phyloP scores from a whole-genome alignment of 1,140 invertebrate species.

The Diachasma alloeum region DNA sequence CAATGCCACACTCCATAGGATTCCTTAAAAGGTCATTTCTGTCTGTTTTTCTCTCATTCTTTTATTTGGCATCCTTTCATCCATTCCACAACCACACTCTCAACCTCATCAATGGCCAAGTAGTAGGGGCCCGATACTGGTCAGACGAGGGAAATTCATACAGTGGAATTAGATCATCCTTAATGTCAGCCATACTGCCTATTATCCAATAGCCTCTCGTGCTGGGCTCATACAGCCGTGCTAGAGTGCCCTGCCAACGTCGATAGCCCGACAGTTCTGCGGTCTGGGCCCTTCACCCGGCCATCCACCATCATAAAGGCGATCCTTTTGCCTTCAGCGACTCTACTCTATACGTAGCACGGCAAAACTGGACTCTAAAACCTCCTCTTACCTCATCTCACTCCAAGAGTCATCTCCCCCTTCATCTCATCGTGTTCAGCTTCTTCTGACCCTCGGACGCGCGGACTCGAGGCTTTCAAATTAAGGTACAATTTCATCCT shows the following conservation, averaged over 20 bases:
- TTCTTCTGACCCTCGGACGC: slow-evolving; percentile 27
- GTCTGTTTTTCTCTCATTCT: not conserved
- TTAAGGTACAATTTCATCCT: slow-evolving; percentile 58
- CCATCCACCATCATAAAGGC: slow-evolving; percentile 43
- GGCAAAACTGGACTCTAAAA: slow-evolving; percentile 4
- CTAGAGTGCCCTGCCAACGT: slow-evolving; percentile 42
- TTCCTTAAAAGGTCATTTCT: not conserved
- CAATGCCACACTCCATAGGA: not conserved
- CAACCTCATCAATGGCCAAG: not conserved
- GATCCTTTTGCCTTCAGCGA: slow-evolving; percentile 32
- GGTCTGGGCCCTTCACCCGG: not conserved
- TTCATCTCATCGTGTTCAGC: slow-evolving; percentile 18
- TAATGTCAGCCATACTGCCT: slow-evolving; percentile 48
- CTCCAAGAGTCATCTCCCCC: not conserved
- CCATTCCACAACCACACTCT: not conserved
- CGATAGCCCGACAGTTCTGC: slow-evolving; percentile 48
- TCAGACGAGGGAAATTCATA: not conserved
- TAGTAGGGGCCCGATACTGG: not conserved
- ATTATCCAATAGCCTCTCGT: slow-evolving; percentile 41
- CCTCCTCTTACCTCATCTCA: not conserved
- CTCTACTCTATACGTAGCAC: not conserved
- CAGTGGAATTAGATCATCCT: slow-evolving; percentile 36
- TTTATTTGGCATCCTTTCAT: slow-evolving; percentile 31
- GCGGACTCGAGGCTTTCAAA: slow-evolving; percentile 53
- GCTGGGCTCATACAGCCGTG: not conserved